These are phyloP conservation scores for Oreochromis tanganicae DNA, from an alignment of 2,113 vertebrate genomes.

Conservation along the genomic window DNA sequence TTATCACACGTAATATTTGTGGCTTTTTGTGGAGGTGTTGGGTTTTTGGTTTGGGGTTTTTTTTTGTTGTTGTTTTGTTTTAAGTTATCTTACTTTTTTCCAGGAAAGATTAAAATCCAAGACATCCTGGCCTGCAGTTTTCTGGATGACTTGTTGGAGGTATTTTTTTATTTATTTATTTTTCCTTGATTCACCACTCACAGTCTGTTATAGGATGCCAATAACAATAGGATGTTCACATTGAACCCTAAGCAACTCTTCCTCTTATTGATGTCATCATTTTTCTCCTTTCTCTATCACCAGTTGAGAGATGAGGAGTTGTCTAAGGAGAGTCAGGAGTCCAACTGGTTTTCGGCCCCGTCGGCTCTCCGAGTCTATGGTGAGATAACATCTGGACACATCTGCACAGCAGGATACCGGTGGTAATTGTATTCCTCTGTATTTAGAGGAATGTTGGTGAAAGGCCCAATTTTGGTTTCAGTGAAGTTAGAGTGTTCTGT, in stretches of 20 bases:
- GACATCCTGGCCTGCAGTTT: conserved; percentile 98
- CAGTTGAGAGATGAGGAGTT: conserved; percentile 96
- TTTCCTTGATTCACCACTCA: background rate
- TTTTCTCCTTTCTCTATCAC: background rate
- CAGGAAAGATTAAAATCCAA: conserved; percentile 99
- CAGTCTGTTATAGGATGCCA: rapidly evolving
- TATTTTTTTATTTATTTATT: conserved; percentile 37
- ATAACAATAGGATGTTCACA: background rate
- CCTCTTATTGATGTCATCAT: background rate
- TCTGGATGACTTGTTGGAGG: conserved; percentile 94
- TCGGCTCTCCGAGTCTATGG: conserved; percentile 94
- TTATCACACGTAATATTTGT: background rate
- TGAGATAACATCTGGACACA: conserved; percentile 51
- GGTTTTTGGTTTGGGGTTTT: background rate
- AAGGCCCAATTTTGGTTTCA: background rate
- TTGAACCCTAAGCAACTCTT: background rate
- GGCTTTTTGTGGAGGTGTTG: background rate
- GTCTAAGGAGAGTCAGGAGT: conserved; percentile 98
- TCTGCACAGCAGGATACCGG: background rate
- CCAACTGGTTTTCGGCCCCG: conserved; percentile 98
- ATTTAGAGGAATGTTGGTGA: background rate
- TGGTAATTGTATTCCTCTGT: rapidly evolving
- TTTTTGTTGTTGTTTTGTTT: background rate
- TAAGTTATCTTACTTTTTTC: background rate
- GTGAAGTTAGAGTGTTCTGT: background rate